Evolutionary conservation across 2,113 vertebrate genomes (phyloP).

Genomic region (Aldabrachelys gigantea): DNA sequence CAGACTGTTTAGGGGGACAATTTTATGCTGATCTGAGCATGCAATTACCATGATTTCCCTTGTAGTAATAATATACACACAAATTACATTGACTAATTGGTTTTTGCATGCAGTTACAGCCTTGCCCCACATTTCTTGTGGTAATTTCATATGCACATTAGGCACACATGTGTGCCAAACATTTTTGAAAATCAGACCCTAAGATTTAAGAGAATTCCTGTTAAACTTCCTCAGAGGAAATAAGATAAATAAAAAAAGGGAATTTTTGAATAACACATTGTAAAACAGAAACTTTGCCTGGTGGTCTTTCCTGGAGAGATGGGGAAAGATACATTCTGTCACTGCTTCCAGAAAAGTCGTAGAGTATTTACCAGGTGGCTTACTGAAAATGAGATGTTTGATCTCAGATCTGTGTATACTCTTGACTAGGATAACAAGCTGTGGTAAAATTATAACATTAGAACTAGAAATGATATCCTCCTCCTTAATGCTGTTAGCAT

Average conservation of each 20-base stretch:
- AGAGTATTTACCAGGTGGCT: not conserved
- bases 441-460: not conserved
- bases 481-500: not conserved
- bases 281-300: not conserved
- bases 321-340: not conserved
- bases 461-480: not conserved
- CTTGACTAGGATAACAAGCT: not conserved
- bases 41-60: not conserved
- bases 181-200: not conserved
- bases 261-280: not conserved
- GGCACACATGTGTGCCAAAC: not conserved
- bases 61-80: not conserved
- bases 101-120: not conserved
- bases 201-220: not conserved
- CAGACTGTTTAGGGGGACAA: not conserved
- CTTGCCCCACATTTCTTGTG: no score
- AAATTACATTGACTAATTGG: not conserved
- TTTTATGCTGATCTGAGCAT: not conserved
- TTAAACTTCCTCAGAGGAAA: not conserved
- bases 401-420: not conserved
- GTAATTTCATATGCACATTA: not conserved
- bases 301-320: not conserved
- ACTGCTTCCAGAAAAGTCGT: not conserved
- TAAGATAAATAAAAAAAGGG: not conserved
- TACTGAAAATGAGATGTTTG: not conserved